Conservation (phyloP, 2,797 vertebrate species). For the Tamandua tetradactyla region DNA sequence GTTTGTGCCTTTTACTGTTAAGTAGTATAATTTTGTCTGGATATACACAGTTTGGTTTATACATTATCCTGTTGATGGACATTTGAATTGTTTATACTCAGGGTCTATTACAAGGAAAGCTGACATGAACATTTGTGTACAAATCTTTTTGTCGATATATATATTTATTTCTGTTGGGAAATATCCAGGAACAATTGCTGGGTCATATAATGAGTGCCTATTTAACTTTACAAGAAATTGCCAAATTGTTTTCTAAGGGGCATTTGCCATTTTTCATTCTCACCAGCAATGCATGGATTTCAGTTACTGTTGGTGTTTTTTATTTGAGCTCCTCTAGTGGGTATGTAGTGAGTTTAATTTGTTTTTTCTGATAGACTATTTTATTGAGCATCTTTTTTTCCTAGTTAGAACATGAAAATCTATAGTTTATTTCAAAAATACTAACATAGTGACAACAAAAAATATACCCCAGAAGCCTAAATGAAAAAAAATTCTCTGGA, state of each 20-base stretch:
- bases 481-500: slow-evolving; percentile 35
- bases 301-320: slow-evolving; percentile 20
- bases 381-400: slow-evolving; percentile 28
- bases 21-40: no score
- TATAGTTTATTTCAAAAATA: slow-evolving; percentile 65
- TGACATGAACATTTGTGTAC: not conserved
- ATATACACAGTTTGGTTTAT: not conserved
- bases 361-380: slow-evolving; percentile 3
- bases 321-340: not conserved
- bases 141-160: slow-evolving; percentile 9
- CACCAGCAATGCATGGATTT: not conserved
- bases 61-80: not conserved
- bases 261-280: slow-evolving; percentile 21
- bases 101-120: slow-evolving; percentile 5
- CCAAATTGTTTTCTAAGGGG: not conserved
- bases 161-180: slow-evolving; percentile 39
- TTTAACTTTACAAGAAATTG: slow-evolving; percentile 18
- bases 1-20: slow-evolving; percentile 21
- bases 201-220: not conserved
- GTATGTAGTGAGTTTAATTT: slow-evolving; percentile 16
- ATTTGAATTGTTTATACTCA: not conserved
- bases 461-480: slow-evolving; percentile 2
- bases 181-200: not conserved
- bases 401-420: slow-evolving; percentile 66
- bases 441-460: slow-evolving; percentile 44